Evolutionary conservation across 2,888 invertebrate species (phyloP).

Genomic region (Odontomyia ornata): DNA sequence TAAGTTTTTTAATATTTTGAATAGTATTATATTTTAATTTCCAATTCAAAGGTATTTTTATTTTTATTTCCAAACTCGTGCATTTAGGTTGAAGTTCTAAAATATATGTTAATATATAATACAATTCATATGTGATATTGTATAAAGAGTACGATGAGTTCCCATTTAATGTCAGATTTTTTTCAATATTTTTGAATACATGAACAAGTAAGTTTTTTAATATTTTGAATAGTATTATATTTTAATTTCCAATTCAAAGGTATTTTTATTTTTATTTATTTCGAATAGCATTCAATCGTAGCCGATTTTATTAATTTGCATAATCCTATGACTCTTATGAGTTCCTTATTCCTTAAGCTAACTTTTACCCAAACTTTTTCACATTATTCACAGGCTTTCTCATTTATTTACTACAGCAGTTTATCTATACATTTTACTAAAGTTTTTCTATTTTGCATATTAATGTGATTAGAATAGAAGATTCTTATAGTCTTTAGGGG

Average conservation of each 20-base stretch:
- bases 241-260: too few relatives aligned
- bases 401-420: too few relatives aligned
- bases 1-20: constrained; percentile 22
- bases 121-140: background rate
- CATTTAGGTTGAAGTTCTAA: too few relatives aligned
- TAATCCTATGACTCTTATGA: constrained; percentile 31
- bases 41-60: too few relatives aligned
- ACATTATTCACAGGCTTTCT: constrained; percentile 9
- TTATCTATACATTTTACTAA: background rate
- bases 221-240: background rate
- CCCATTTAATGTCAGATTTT: constrained; percentile 50
- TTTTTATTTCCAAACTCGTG: too few relatives aligned
- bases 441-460: too few relatives aligned
- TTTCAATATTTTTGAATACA: constrained; percentile 29
- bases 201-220: constrained; percentile 30
- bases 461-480: too few relatives aligned
- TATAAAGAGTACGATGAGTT: constrained; percentile 42
- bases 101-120: background rate
- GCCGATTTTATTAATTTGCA: too few relatives aligned
- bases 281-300: too few relatives aligned
- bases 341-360: constrained; percentile 8
- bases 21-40: background rate
- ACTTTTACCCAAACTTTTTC: background rate
- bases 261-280: too few relatives aligned
- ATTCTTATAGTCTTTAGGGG: background rate